These are phyloP conservation scores for Lepus americanus DNA, from an alignment of 2,113 vertebrate genomes.

Conservation along the genomic window DNA sequence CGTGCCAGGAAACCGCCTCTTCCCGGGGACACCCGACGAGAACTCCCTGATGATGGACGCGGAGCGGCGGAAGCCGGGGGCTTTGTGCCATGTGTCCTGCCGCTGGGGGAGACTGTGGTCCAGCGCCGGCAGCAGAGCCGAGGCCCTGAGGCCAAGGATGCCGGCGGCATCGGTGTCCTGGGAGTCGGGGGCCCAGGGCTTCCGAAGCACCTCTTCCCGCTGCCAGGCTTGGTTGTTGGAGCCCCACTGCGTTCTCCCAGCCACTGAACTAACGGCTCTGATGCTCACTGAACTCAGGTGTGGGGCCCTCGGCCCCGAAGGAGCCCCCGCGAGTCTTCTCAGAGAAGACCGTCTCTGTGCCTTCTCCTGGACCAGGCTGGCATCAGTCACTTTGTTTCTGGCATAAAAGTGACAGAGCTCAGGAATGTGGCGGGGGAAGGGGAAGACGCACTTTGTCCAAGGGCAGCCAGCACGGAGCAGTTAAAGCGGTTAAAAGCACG, in stretches of 20 bases:
- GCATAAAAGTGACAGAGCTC: not conserved
- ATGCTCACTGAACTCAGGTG: not conserved
- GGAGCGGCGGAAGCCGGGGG: not conserved
- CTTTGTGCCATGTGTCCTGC: rapidly evolving
- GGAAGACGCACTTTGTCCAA: not conserved
- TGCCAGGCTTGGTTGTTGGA: not conserved
- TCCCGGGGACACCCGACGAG: not conserved
- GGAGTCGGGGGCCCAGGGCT: rapidly evolving
- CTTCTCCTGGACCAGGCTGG: not conserved
- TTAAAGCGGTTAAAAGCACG: too few relatives aligned
- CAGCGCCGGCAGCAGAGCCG: not conserved
- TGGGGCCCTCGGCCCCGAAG: not conserved
- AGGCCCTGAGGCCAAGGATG: not conserved
- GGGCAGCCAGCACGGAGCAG: not conserved
- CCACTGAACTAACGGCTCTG: not conserved
- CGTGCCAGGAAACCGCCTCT: not conserved
- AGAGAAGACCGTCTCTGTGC: too few relatives aligned
- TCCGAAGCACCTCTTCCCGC: rapidly evolving
- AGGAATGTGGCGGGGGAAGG: not conserved
- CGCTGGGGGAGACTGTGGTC: not conserved
- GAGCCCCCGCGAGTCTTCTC: too few relatives aligned
- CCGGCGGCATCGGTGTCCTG: too few relatives aligned
- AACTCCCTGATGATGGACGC: not conserved
- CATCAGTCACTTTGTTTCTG: not conserved
- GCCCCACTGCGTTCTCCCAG: not conserved